A percentile compares a stretch with the other conserved stretches of the same genome.
Conservation (phyloP, 2,113 vertebrate genomes). For the Micromys minutus region DNA sequence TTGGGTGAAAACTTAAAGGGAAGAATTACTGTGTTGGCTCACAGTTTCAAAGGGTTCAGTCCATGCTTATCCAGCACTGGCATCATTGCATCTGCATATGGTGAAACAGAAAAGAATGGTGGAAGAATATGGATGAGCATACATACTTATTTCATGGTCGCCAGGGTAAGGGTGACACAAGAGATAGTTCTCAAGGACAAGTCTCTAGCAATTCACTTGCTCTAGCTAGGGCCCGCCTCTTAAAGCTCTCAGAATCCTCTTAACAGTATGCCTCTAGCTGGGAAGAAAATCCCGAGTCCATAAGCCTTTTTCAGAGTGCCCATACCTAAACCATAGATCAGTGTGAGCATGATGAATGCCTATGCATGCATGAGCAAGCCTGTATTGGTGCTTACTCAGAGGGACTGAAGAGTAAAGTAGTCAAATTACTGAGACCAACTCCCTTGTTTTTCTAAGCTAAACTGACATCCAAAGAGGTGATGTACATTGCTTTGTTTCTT, state of each 20-base stretch:
- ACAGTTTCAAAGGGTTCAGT: not conserved
- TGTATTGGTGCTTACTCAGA: not conserved
- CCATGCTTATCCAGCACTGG: not conserved
- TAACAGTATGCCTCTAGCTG: not conserved
- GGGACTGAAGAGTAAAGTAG: not conserved
- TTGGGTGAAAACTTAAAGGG: not conserved
- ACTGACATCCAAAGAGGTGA: not conserved
- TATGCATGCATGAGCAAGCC: not conserved
- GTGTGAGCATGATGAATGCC: not conserved
- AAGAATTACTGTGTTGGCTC: not conserved
- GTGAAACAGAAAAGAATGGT: not conserved
- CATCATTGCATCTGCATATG: not conserved
- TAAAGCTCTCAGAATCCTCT: not conserved
- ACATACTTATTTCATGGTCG: not conserved
- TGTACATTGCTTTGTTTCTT: not conserved
- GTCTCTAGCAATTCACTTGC: not conserved
- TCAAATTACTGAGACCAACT: not conserved
- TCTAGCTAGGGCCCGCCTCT: not conserved
- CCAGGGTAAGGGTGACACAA: not conserved
- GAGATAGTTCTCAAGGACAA: not conserved
- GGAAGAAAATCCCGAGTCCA: not conserved
- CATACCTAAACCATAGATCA: not conserved
- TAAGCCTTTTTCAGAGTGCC: not conserved
- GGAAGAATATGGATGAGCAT: not conserved
- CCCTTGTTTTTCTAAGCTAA: not conserved